Evolutionary conservation across 2,113 vertebrate species (phyloP).

Genomic region (Brachyistius frenatus): DNA sequence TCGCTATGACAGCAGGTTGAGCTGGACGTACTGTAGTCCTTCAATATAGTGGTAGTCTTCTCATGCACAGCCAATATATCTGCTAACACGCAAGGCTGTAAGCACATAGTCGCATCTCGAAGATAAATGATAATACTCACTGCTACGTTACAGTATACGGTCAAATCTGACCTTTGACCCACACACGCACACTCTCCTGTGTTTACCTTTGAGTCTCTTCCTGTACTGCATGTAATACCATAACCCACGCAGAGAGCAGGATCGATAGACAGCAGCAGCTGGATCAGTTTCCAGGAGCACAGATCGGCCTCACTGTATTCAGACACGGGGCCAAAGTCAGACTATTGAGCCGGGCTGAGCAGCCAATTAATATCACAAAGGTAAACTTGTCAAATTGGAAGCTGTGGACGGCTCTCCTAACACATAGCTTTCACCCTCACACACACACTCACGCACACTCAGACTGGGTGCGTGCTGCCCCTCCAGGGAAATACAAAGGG

Average conservation of each 20-base stretch:
- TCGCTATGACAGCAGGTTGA: not conserved
- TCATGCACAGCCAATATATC: no score
- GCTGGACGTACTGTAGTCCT: no score
- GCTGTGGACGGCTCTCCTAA: slow-evolving; percentile 34
- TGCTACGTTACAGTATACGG: not conserved
- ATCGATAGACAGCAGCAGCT: slow-evolving; percentile 52
- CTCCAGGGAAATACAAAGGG: slow-evolving; percentile 11
- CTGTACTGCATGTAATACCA: slow-evolving; percentile 10
- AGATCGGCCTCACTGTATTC: slow-evolving; percentile 55
- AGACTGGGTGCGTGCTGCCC: slow-evolving; percentile 11
- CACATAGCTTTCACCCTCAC: slow-evolving; percentile 1
- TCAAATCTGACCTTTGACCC: slow-evolving; percentile 25
- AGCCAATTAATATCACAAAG: slow-evolving; percentile 62
- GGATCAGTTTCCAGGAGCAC: slow-evolving; percentile 50
- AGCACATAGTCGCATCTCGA: not conserved
- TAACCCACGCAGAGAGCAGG: slow-evolving; percentile 27
- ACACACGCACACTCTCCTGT: slow-evolving; percentile 4
- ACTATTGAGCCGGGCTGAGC: slow-evolving; percentile 62
- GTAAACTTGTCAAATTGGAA: slow-evolving; percentile 45
- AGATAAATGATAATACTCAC: not conserved
- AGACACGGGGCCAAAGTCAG: slow-evolving; percentile 58
- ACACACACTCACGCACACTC: slow-evolving; percentile 8
- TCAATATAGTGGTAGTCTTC: no score
- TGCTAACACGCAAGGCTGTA: not conserved
- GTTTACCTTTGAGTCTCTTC: slow-evolving; percentile 10